Base-by-base conservation (phyloP, 2,888 invertebrate species). In the Xylota segnis region DNA sequence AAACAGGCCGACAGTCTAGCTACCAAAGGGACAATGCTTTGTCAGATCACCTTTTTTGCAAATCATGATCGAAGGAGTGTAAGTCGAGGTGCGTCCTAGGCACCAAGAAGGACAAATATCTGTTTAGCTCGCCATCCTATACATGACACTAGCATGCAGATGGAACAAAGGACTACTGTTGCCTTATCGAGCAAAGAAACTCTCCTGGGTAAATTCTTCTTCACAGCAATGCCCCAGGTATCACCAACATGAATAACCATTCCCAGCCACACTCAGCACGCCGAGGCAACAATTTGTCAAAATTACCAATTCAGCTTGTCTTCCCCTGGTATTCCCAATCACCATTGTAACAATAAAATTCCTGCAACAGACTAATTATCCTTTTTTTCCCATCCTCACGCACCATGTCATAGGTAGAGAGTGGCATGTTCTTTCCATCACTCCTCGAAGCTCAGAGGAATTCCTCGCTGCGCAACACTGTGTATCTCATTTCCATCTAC, bases 401-500 rank as follows among this genome's bases (percentile, higher is more conserved):
- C 52, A 54, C 61, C 34, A 37, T 23, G 68, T 29, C 27, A 58
- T 37, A 47, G 23, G 23, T 23, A 23, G 23, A 23, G 23, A 23
- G 47, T 14, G 27, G 34, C 18, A 32, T 66, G 45, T 45, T 18
- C 29, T 12, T n/a, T 18, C 12, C 16, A 23, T 14, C 10, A 43
- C 18, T 40, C 29, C 27, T 5, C 23, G 34, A 14, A 43, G 37
- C 27, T 9, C 29, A 10, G 23, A 43, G 61, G 47, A 58, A 47
- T 70, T 40, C 10, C 54, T 4, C 29, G 29, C 23, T 43, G 59
- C 50, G 40, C 50, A 71, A 23, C 5, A 34, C 66, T 54, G 29
- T 56, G 61, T 68, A 50, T 74, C 74, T 56, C 43, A 79, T 83
- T 79, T 79, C 56, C 68, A 70, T 75, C 29, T 34, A 32, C n/a